Percentiles rank a stretch among this genome's conserved stretches.
Conservation (phyloP, 2,797 vertebrate species). For the Acomys russatus region DNA sequence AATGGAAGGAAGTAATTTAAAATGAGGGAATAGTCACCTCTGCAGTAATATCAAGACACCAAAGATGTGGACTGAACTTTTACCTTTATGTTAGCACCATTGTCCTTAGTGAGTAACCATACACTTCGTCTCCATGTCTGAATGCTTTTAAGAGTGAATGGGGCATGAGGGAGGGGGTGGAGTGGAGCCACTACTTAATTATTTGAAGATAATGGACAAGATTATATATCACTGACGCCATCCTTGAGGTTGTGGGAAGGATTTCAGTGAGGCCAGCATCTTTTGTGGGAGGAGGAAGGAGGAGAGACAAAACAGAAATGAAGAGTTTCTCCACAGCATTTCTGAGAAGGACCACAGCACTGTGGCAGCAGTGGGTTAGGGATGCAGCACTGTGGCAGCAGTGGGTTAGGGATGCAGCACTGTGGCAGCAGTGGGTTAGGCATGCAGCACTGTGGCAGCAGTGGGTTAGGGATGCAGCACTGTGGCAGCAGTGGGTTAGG, state of each 20-base stretch:
- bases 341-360: not conserved
- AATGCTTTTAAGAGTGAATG: not conserved
- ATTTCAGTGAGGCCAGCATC: not conserved
- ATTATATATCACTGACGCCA: not conserved
- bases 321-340: not conserved
- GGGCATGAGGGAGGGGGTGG: too few species aligned
- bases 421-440: too few species aligned
- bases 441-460: too few species aligned
- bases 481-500: not conserved
- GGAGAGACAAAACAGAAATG: not conserved
- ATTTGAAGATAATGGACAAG: not conserved
- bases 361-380: not conserved
- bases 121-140: not conserved
- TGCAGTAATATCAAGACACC: not conserved
- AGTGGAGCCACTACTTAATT: too few species aligned
- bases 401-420: not conserved
- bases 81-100: not conserved
- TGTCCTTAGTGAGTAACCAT: not conserved
- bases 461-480: too few species aligned
- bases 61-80: not conserved
- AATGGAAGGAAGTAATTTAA: not conserved
- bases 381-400: not conserved
- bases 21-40: not conserved
- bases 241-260: not conserved
- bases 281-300: not conserved